Evolutionary conservation across 2,888 invertebrate species (phyloP), one percentile per base, ranked within the genome.

Genomic region (Dermolepida albohirtum): DNA sequence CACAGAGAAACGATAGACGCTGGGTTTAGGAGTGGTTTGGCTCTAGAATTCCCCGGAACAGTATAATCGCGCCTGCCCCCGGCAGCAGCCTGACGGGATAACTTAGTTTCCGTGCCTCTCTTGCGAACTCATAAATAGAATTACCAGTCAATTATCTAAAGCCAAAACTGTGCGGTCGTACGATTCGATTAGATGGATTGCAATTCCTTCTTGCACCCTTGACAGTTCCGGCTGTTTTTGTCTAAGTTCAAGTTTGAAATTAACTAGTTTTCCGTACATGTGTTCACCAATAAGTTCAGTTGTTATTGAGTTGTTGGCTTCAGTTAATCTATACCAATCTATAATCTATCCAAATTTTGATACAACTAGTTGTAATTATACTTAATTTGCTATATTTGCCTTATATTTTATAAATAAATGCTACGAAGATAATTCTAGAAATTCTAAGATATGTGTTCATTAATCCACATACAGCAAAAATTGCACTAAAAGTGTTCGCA

Each of bases 61-160:
- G 55, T 34, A 34, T 34, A 34, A 57, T 55, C 66, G 64, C 10
- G 22, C 50, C 49, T 39, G 22, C 50, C 27, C 54, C 44, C 29
- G 16, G 52, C 50, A 17, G n/a, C 55, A 41, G 62, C 65, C 65
- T 67, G 65, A 57, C 62, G 47, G 65, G 66, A 66, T 73, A 72
- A 71, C 70, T 73, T 70, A 67, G 69, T 73, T 71, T 69, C 57
- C 54, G 68, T 64, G 68, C 67, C 44, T 57, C 34, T 34, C 57
- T 57, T 71, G 68, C 66, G 62, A 68, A 70, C 52, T 70, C 73
- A 70, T 73, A 73, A 75, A 74, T 67, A 72, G 72, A 73, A 75
- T 75, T 75, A 75, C 72, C 67, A 73, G 73, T 71, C 70, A 73
- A 73, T 75, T 73, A 73, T 69, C 69, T 69, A 65, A 71, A 66